phyloP scores from a whole-genome alignment of 1,140 invertebrate species.

The Lanistes nyassanus region DNA sequence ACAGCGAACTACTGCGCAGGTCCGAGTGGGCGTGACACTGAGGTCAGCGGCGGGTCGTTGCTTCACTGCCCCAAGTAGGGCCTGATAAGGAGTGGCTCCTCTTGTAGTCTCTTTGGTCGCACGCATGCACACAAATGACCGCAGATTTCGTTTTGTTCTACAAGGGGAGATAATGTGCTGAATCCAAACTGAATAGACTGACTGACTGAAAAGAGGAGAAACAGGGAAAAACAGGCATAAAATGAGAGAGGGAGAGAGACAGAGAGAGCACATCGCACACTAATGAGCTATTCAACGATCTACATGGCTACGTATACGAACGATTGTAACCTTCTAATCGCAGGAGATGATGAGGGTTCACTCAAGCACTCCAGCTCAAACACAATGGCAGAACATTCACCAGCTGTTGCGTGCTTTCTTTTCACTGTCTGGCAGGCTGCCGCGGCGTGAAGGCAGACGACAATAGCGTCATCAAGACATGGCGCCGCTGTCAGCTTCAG shows the following conservation, averaged over 20 bases:
- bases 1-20: too few species aligned
- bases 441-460: too few species aligned
- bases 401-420: background rate
- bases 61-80: too few species aligned
- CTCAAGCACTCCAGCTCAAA: background rate
- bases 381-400: background rate
- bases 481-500: too few species aligned
- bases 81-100: too few species aligned
- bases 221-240: slow-evolving; percentile 4
- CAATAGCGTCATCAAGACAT: too few species aligned
- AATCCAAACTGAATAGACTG: background rate
- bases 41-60: too few species aligned
- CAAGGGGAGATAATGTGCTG: background rate
- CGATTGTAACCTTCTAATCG: background rate
- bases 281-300: too few species aligned
- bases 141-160: background rate
- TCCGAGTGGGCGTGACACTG: too few species aligned
- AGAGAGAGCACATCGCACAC: too few species aligned
- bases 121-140: slow-evolving; percentile 1
- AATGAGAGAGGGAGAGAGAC: slow-evolving; percentile 9
- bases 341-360: background rate
- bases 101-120: too few species aligned
- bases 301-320: too few species aligned
- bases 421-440: background rate
- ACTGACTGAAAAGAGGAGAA: background rate